Conservation (phyloP, 2,113 vertebrate genomes). For the Glareola pratincola region DNA sequence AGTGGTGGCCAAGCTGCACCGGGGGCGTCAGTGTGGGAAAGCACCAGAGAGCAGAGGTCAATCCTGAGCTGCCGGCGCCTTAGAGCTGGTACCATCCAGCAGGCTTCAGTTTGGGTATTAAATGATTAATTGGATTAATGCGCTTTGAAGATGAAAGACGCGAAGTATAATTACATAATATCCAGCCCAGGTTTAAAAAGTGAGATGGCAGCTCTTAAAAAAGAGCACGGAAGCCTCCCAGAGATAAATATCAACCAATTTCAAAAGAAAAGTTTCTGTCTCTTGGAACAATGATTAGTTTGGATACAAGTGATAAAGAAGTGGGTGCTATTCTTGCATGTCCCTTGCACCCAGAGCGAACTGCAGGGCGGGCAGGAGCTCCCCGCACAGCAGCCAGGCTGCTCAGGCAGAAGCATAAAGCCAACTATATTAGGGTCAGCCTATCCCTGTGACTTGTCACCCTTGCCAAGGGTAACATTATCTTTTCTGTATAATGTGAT, state of each 20-base stretch:
- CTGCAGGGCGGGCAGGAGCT: not conserved
- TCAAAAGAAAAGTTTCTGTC: not conserved
- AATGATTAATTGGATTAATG: not conserved
- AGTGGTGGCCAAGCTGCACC: not conserved
- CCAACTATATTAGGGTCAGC: not conserved
- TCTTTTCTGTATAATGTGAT: not conserved
- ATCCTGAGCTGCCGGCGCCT: not conserved
- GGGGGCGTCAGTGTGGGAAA: not conserved
- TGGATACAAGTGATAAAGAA: not conserved
- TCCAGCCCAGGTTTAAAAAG: not conserved
- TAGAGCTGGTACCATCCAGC: not conserved
- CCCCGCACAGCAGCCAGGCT: not conserved
- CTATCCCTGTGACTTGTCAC: not conserved
- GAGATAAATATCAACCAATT: not conserved
- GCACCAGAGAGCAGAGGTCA: accelerated
- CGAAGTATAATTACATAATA: not conserved
- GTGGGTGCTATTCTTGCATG: not conserved
- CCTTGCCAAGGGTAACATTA: not conserved
- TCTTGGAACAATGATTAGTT: not conserved
- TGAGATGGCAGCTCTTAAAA: not conserved
- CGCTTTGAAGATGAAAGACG: not conserved
- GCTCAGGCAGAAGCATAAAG: not conserved
- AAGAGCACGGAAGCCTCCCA: not conserved
- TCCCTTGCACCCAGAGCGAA: not conserved
- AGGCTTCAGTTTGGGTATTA: not conserved